phyloP scores from a whole-genome alignment of 2,797 vertebrate species.

The Halcyon badia region DNA sequence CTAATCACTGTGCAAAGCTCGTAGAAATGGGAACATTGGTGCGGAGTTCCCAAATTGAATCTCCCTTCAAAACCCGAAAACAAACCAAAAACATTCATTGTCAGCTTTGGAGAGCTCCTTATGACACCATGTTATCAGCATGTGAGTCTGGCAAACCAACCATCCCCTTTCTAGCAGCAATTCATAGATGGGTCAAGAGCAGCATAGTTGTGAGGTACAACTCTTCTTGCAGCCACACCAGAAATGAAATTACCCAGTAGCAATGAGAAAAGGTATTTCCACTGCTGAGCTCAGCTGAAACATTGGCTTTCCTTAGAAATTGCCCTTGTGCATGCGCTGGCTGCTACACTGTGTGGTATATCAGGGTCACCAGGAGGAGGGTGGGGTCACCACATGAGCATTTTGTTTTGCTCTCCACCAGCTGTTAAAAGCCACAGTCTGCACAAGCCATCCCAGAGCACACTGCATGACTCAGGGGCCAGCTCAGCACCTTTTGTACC shows the following conservation, averaged over 20 bases:
- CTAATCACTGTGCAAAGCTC: not conserved
- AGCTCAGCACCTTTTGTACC: not conserved
- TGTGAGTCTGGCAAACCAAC: not conserved
- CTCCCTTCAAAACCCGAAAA: not conserved
- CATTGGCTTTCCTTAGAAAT: not conserved
- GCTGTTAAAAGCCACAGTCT: not conserved
- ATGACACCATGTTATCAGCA: not conserved
- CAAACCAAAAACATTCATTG: not conserved
- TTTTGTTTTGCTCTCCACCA: not conserved
- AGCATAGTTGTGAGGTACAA: not conserved
- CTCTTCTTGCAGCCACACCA: not conserved
- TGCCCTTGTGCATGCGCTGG: not conserved
- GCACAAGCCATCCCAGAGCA: not conserved
- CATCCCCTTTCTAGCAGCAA: not conserved
- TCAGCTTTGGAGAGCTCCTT: not conserved
- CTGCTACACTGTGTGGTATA: not conserved
- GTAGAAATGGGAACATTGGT: not conserved
- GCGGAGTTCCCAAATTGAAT: not conserved
- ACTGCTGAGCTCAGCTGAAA: not conserved
- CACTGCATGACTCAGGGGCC: rapidly evolving
- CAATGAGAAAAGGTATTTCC: not conserved
- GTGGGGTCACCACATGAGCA: not conserved
- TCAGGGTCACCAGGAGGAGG: not conserved
- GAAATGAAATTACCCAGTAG: not conserved
- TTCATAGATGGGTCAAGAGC: not conserved